A percentile compares a stretch with the other conserved stretches of the same genome.
Conservation (phyloP, 1,140 invertebrate genomes). For the Drosophila mojavensis region DNA sequence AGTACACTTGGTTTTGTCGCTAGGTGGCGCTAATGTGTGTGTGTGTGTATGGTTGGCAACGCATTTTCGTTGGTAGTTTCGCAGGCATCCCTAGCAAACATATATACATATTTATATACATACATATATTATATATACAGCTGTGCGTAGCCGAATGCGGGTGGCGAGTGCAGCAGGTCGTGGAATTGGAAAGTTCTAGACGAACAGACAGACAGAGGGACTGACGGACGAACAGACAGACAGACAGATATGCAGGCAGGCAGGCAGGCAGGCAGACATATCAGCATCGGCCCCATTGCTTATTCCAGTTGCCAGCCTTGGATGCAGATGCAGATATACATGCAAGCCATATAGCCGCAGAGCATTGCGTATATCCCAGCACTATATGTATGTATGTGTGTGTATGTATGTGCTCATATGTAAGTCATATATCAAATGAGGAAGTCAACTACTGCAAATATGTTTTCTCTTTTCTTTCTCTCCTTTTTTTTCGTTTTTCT, state of each 20-base stretch:
- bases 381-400: no score
- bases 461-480: no score
- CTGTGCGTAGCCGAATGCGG: constrained; percentile 1
- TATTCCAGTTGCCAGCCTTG: constrained; percentile 34
- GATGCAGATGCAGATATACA: constrained; percentile 40
- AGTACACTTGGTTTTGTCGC: constrained; percentile 46
- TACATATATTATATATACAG: no score
- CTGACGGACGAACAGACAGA: background rate
- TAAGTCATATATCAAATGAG: constrained; percentile 42
- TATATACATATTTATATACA: background rate
- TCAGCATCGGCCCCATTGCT: constrained; percentile 56
- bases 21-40: constrained; percentile 20
- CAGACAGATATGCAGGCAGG: no score
- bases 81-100: background rate
- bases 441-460: constrained; percentile 14
- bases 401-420: constrained; percentile 28
- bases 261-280: constrained; percentile 23
- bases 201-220: background rate
- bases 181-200: constrained; percentile 18
- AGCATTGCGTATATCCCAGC: background rate
- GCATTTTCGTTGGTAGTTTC: constrained; percentile 34
- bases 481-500: background rate
- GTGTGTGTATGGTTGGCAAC: constrained; percentile 6
- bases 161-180: constrained; percentile 18
- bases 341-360: constrained; percentile 16